Conservation (phyloP, 2,888 invertebrate species). For the Lepidochitona cinerea region DNA sequence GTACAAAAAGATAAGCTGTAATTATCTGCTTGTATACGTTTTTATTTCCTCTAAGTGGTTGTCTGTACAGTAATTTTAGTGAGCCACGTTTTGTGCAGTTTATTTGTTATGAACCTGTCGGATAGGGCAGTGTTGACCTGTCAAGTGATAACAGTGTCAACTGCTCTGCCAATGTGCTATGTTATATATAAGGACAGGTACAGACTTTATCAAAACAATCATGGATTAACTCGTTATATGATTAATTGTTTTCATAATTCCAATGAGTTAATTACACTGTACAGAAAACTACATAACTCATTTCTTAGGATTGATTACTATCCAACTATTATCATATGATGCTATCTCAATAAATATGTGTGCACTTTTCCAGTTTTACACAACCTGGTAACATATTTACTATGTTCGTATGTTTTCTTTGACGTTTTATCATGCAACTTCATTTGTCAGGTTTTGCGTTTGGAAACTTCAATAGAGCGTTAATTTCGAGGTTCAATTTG, state of each 20-base stretch:
- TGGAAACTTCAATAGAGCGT: no score
- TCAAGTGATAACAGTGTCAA: no score
- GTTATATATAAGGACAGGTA: no score
- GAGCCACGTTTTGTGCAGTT: not conserved
- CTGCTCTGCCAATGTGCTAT: no score
- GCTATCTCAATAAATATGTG: slow-evolving; percentile 5
- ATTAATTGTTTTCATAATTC: slow-evolving; percentile 3
- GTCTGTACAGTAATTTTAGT: not conserved
- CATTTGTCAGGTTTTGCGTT: no score
- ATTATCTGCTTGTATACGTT: not conserved
- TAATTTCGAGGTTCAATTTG: no score
- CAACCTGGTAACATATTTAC: not conserved
- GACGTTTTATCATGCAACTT: no score
- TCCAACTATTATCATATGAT: not conserved
- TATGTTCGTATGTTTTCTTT: no score
- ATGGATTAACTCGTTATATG: not conserved
- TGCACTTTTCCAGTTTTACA: slow-evolving; percentile 9
- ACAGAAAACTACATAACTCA: slow-evolving; percentile 8
- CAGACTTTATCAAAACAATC: no score
- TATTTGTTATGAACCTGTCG: no score
- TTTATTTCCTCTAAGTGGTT: not conserved
- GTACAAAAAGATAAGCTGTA: slow-evolving; percentile 1
- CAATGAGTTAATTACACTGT: slow-evolving; percentile 3
- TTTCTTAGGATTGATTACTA: slow-evolving; percentile 1
- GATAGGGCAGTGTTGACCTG: no score